Percentiles rank a stretch among this genome's conserved stretches.
Evolutionary conservation across 1,140 invertebrate species (phyloP).

Genomic region (Parapsyche elsis): DNA sequence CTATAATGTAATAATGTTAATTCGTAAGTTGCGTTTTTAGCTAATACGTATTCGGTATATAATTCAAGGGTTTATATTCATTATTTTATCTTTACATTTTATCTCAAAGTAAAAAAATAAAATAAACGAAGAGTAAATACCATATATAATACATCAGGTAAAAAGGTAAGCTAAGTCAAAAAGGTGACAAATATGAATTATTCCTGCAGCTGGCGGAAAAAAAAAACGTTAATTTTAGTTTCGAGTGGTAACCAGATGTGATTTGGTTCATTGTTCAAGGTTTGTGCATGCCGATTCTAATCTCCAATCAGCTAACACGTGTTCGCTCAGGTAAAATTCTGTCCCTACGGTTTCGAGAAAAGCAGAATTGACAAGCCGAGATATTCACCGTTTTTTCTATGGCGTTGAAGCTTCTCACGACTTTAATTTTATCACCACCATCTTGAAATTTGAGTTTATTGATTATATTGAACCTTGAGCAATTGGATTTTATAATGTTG

Average conservation of each 20-base stretch:
- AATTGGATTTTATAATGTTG: too few relatives aligned
- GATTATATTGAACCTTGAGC: neutral
- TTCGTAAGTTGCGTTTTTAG: too few relatives aligned
- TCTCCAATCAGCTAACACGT: neutral
- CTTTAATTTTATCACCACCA: neutral
- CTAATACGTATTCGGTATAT: too few relatives aligned
- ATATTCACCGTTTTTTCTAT: neutral
- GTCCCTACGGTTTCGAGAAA: neutral
- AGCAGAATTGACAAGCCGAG: too few relatives aligned
- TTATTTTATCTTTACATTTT: too few relatives aligned
- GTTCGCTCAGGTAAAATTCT: constrained; percentile 10
- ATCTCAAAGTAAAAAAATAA: neutral
- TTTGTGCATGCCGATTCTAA: constrained; percentile 2
- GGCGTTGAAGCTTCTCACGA: neutral
- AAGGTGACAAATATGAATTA: too few relatives aligned
- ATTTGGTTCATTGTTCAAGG: constrained; percentile 2
- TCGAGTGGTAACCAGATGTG: constrained; percentile 30
- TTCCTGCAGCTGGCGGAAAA: neutral
- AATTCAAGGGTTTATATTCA: too few relatives aligned
- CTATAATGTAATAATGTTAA: too few relatives aligned
- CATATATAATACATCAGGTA: constrained; percentile 22
- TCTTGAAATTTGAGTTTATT: neutral
- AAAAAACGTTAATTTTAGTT: neutral
- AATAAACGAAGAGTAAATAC: constrained; percentile 17
- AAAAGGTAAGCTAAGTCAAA: neutral